Evolutionary conservation across 2,113 vertebrate species (phyloP), one percentile per base, ranked within the genome.

Genomic region (Zosterops borbonicus): DNA sequence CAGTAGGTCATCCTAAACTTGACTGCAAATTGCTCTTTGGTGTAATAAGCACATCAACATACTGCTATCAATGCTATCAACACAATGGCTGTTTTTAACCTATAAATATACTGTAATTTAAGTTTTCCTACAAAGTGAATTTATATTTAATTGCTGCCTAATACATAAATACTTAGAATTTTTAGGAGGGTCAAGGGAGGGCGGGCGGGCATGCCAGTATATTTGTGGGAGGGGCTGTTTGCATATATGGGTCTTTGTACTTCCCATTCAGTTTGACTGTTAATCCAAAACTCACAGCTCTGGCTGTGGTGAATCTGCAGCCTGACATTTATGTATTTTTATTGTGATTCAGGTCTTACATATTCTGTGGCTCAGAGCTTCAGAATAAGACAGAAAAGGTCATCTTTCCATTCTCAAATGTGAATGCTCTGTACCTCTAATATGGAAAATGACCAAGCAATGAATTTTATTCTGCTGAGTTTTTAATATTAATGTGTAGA

Each of bases 61-160:
- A 90, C 83, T 96, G 87, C 91, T 95, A 73, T 85, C 87, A 65
- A 20, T 95, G 94, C 94, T 97, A 81, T 96, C 64, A 92, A 91
- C 96, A 96, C 95, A 91, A 20, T 95, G 88, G 62, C 80, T 94
- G 64, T 95, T 97, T 97, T 96, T 96, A 97, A 94, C 80, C 70
- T 97, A 95, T 95, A 95, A 95, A 94, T 95, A 95, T 70, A 93
- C 80, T 96, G 88, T 97, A 97, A 98, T 88, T 97, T 97, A 95
- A 97, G 94, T 88, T 97, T 97, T 97, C 97, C 88, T 97, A 98
- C 44, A 94, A 95, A 97, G 92, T 90, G 53, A 92, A 87, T 97
- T 97, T 98, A 91, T 98, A 94, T 96, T 95, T 97, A 96, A 96
- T 95, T 97, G 86, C 86, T 96, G 73, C 89, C 96, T 98, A 96